Evolutionary conservation across 2,797 vertebrate species (phyloP).

Genomic region (Onychomys torridus): DNA sequence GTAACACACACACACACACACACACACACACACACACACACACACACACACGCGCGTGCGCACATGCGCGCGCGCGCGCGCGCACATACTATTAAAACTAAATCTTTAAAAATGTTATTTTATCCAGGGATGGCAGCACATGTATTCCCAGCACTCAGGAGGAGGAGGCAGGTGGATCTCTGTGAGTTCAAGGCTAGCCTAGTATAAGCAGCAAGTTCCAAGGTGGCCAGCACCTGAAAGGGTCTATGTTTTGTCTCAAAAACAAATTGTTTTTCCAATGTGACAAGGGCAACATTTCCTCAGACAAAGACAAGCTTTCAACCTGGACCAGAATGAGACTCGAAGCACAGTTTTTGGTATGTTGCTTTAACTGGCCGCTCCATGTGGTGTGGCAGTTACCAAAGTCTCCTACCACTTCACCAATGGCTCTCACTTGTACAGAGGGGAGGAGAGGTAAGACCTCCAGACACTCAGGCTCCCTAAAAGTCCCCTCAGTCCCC

Average conservation of each 20-base stretch:
- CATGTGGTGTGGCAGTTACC: fast-evolving
- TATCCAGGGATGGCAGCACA: too few relatives aligned
- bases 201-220: background rate
- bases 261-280: background rate
- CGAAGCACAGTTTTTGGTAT: background rate
- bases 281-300: background rate
- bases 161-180: background rate
- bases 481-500: background rate
- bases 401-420: background rate
- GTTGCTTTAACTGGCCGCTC: background rate
- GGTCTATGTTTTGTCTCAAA: background rate
- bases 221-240: too few relatives aligned
- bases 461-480: background rate
- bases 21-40: background rate
- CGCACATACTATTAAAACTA: background rate
- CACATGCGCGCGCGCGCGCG: background rate
- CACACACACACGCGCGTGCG: background rate
- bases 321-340: background rate
- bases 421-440: background rate
- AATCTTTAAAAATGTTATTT: background rate
- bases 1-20: background rate
- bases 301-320: background rate
- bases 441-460: background rate
- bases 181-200: background rate
- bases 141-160: background rate